A percentile compares a stretch with the other conserved stretches of the same genome.
These are phyloP conservation scores for Meloidogyne chitwoodi DNA, from an alignment of 1,140 invertebrate species.

Conservation along the genomic window DNA sequence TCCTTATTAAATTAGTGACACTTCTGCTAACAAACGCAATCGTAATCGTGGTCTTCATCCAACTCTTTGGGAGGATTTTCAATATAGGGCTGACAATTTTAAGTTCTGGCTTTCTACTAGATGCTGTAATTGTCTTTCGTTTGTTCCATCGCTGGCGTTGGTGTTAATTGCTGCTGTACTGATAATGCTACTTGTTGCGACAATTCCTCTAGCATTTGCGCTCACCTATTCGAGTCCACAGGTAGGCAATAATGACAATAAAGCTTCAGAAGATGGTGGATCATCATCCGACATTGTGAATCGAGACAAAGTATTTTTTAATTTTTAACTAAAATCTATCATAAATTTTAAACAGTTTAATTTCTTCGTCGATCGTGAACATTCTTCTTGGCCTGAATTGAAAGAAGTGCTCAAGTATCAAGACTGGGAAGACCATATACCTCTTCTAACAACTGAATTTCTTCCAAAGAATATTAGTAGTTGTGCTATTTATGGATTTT, in stretches of 20 bases:
- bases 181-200: constrained; percentile 29
- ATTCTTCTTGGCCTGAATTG: not conserved
- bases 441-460: not conserved
- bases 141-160: constrained; percentile 40
- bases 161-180: constrained; percentile 32
- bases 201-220: constrained; percentile 37
- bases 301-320: constrained; percentile 7
- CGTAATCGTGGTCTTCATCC: not conserved
- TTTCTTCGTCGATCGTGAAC: not conserved
- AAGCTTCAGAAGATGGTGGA: not conserved
- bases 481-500: constrained; percentile 38
- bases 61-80: constrained; percentile 1
- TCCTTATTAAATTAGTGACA: not conserved
- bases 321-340: not conserved
- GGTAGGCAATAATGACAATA: not conserved
- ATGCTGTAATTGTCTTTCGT: constrained; percentile 33
- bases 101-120: constrained; percentile 28
- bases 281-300: not conserved
- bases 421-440: constrained; percentile 8
- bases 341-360: not conserved
- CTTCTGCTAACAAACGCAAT: not conserved
- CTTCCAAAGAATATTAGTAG: constrained; percentile 36
- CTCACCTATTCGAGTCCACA: constrained; percentile 32
- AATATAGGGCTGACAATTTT: constrained; percentile 27
- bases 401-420: constrained; percentile 5